Base-by-base conservation (phyloP, 2,888 invertebrate genomes). In the Latheticus oryzae region DNA sequence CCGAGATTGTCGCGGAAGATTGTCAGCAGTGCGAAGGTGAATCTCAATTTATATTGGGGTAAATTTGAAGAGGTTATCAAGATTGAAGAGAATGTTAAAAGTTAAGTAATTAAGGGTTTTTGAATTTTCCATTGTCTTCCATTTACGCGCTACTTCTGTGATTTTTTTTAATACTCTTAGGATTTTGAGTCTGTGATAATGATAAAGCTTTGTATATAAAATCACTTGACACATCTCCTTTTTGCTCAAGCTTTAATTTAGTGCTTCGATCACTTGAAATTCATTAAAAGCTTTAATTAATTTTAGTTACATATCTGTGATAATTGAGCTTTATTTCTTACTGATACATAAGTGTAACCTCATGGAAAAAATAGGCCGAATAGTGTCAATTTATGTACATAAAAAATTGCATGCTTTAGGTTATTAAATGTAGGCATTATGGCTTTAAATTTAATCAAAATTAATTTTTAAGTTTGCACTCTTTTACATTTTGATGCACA, bases 1-100 rank as follows among this genome's bases (percentile, higher is more conserved):
- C 84, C 84, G 26, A 80, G 81, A 69, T 80, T 86, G 56, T 82
- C 85, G 7, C 79, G 85, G 60, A 82, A 81, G 67, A 80, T 86
- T 71, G 79, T 83, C 35, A 77, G 79, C 65, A 82, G 84, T 19
- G 81, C 85, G 68, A 82, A 83, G 65, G 82, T 87, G 73, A 86
- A 87, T 74, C 79, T 87, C 62, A 87, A 87, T 77, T 81, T 82
- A 75, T 85, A 85, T 75, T 87, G 86, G 86, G 81, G 83, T 62
- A 83, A 83, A 73, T 83, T 87, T 62, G 86, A 85, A 67, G 75
- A 56, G 74, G 78, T 73, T 80, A 59, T 65, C 80, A n/a, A 7
- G 16, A 23, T 5, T 4, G 16, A 7, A 8, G 3, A 37, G 12
- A 9, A 8, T 23, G 11, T n/a, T 26, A 28, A 26, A 2, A 84